Evolutionary conservation across 2,888 invertebrate genomes (phyloP), one percentile per base, ranked within the genome.

Genomic region (Drosophila differens): DNA sequence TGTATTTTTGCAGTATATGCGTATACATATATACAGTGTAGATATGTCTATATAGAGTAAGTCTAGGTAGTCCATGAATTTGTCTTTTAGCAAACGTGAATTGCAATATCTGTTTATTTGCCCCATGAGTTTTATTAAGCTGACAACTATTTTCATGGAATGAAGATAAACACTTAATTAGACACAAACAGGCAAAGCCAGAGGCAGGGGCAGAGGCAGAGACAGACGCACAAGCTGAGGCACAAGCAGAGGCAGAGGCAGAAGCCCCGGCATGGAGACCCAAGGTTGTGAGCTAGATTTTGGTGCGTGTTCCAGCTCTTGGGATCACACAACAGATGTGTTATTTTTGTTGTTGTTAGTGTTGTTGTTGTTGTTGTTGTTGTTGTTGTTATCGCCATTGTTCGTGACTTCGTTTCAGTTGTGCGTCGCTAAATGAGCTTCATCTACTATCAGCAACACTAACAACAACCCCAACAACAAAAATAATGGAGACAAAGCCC

Each of bases 161-260:
- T 77, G 85, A 74, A 85, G 90, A 88, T 90, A 85, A 85, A 88
- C 74, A 83, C 83, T 80, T 90, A 88, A 90, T 90, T 85, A 82
- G 76, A 58, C 67, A 69, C 74, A 52, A 66, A 61, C 65, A 35
- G 37, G 64, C 47, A 47, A 1, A 35, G 12, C 6, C 55, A 37
- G 3, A 32, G 28, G 49, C 37, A 16, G 16, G 28, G 12, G 12
- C 55, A 37, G 3, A 32, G 19, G 49, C 25, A 35, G 35, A 35
- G 3, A 14, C 39, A 39, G 3, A 33, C 16, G 60, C 58, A 66
- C n/a, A 57, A 16, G 37, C 19, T 19, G 54, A 51, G 10, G 9
- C 19, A 9, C 4, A 39, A 0, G 19, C 44, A 12, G n/a, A n/a
- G 44, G 10, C 51, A 16, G 5, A 10, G 41, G 22, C 44, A 14